Conservation (phyloP, 2,888 invertebrate species). For the Yponomeuta evonymella region DNA sequence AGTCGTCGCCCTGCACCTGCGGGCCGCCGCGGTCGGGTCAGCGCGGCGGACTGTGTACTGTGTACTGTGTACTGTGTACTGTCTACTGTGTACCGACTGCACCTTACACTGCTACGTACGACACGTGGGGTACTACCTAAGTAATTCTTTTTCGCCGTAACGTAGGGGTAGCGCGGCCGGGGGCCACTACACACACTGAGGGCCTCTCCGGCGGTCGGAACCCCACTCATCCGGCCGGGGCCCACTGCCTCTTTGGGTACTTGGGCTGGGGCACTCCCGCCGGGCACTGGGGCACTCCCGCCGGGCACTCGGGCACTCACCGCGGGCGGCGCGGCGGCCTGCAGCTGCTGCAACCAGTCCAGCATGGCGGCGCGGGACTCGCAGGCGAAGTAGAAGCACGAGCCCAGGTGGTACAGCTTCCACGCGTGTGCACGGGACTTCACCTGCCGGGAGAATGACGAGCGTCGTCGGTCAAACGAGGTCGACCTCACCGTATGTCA, state of each 20-base stretch:
- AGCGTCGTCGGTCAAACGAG: neutral
- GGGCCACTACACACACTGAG: too few species aligned
- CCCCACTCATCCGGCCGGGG: too few species aligned
- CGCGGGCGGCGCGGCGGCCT: neutral
- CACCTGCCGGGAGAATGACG: neutral
- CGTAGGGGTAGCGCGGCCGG: too few species aligned
- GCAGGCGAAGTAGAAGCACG: neutral
- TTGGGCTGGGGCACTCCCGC: neutral
- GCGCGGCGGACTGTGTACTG: too few species aligned
- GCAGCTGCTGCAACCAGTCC: neutral
- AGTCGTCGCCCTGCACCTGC: conserved; percentile 21
- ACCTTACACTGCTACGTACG: neutral
- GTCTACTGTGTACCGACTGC: too few species aligned
- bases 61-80: too few species aligned
- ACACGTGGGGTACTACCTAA: neutral
- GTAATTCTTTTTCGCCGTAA: neutral
- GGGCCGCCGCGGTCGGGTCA: neutral
- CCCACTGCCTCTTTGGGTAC: too few species aligned
- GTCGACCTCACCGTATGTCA: neutral
- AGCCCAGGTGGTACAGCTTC: neutral
- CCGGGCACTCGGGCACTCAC: neutral
- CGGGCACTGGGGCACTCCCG: neutral
- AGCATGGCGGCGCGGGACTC: neutral
- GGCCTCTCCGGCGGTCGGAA: too few species aligned
- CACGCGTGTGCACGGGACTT: neutral